phyloP scores from a whole-genome alignment of 2,888 invertebrate species.

The Encarsia formosa region DNA sequence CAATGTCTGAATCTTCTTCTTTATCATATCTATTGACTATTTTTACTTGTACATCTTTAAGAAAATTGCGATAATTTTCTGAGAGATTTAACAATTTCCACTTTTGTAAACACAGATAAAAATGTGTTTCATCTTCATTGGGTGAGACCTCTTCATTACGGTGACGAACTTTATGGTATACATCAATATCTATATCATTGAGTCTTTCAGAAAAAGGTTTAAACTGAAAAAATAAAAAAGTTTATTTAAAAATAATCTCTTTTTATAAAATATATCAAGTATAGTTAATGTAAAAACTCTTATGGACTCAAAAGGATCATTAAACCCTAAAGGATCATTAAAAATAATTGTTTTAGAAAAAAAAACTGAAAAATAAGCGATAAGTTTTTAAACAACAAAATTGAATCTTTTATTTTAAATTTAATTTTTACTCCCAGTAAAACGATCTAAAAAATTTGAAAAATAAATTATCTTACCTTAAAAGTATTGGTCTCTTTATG shows the following conservation, averaged over 20 bases:
- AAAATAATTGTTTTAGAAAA: neutral
- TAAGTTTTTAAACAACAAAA: no score
- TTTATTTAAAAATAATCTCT: no score
- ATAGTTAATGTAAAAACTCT: no score
- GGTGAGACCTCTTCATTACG: constrained; percentile 65
- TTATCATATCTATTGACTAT: no score
- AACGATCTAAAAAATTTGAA: no score
- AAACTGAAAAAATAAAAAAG: constrained; percentile 58
- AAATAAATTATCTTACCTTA: constrained; percentile 19
- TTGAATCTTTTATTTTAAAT: no score
- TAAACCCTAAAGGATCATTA: neutral
- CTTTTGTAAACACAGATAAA: constrained; percentile 77
- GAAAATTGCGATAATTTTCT: constrained; percentile 73
- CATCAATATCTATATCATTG: constrained; percentile 79
- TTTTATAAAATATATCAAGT: no score
- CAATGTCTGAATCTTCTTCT: no score
- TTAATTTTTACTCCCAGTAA: no score
- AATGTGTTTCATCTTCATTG: constrained; percentile 74
- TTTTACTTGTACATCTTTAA: constrained; percentile 67
- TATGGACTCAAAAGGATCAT: no score
- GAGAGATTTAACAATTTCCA: constrained; percentile 88
- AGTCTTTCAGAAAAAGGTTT: constrained; percentile 85
- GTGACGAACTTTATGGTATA: constrained; percentile 79
- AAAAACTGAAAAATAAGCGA: neutral
- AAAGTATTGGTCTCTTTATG: constrained; percentile 31